Base-by-base conservation (phyloP, 2,888 invertebrate species). In the Nebria salina region DNA sequence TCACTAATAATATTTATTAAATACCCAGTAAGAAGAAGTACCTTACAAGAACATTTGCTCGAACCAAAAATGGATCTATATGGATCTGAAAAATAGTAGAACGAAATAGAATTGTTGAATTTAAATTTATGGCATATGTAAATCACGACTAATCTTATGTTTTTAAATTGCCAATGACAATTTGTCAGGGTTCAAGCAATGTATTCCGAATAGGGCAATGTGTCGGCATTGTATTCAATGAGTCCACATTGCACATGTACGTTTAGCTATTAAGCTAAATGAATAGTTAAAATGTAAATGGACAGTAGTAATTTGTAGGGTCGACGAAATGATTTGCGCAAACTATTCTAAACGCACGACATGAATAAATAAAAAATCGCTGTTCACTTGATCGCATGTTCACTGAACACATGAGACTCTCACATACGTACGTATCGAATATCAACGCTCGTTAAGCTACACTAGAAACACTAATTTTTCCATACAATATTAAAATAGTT, bases 341-440 rank as follows among this genome's bases (percentile, higher is more conserved):
- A 54, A 54, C 54, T 54, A 54, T 8, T 5, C 34, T 54, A 54
- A 54, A 54, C 13, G 11, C 54, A 54, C 54, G 54, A 13, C 54
- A 15, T 15, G 26, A 70, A 70, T 70, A 70, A 70, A 70, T 70
- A 70, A 70, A 70, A 7, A 25, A 20, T 70, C 25, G 25, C 34
- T 26, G 26, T 26, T 70, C 70, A 70, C 70, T 25, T 70, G 70
- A 70, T 70, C 70, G 70, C 70, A 34, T 70, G 70, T 70, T 70
- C 70, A 70, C 25, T 70, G 70, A 70, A 70, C 25, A 54, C 7
- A 54, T 11, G 13, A 54, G 54, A 54, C 54, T 7, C 8, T 54
- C 7, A 54, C 20, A 20, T 20, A 20, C 20, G 20, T 20, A 20
- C 20, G 20, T 20, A 20, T 20, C 0, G 20, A 20, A 20, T 20